Conservation (phyloP, 2,797 vertebrate genomes). For the Tragelaphus eurycerus region DNA sequence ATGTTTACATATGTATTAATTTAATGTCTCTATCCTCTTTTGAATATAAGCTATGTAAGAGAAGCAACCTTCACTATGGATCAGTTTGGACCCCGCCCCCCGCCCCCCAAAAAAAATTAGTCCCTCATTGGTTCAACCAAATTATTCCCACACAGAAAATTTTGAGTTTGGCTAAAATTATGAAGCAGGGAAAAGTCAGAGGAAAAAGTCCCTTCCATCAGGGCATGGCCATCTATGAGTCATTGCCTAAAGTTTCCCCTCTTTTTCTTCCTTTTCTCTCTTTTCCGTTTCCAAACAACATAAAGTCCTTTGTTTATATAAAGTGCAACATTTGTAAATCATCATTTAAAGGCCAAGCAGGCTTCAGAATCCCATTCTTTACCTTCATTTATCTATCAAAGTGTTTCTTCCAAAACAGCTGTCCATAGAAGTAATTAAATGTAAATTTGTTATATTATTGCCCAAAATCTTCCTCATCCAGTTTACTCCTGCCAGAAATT, state of each 20-base stretch:
- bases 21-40: background rate
- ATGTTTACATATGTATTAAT: background rate
- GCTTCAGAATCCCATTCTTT: background rate
- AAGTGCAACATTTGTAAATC: background rate
- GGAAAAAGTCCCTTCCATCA: background rate
- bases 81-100: background rate
- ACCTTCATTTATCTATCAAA: background rate
- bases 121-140: background rate
- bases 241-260: background rate
- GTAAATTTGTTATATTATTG: background rate
- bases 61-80: background rate
- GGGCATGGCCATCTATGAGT: background rate
- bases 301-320: background rate
- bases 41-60: background rate
- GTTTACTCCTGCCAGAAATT: background rate
- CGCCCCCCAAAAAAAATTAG: background rate
- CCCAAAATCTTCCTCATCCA: background rate
- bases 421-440: background rate
- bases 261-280: background rate
- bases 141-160: background rate
- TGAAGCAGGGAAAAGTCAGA: background rate
- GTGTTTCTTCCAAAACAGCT: background rate
- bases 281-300: background rate
- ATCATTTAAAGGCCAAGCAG: background rate
- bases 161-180: background rate